A percentile compares a stretch with the other conserved stretches of the same genome.
Evolutionary conservation across 2,888 invertebrate species (phyloP).

Genomic region (Tetranychus truncatus): DNA sequence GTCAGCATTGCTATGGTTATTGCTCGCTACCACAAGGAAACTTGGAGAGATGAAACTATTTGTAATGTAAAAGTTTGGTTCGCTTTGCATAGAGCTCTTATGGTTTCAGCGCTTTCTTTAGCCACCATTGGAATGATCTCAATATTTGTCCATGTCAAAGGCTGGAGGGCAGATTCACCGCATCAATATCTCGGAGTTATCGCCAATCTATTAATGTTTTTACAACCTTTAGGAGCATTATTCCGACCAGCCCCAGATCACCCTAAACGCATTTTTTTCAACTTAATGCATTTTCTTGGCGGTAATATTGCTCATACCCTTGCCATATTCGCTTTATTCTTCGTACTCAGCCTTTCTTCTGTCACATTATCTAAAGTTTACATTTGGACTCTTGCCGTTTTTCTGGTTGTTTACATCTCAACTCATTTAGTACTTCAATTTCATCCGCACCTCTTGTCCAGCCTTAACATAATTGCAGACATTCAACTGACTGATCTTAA

Average conservation of each 20-base stretch:
- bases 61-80: constrained; percentile 86
- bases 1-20: constrained; percentile 67
- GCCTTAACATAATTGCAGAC: not conserved
- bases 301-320: constrained; percentile 73
- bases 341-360: constrained; percentile 60
- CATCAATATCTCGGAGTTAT: constrained; percentile 19
- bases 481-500: not conserved
- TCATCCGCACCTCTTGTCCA: constrained; percentile 28
- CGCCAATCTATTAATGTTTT: constrained; percentile 32
- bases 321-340: constrained; percentile 33
- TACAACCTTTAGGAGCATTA: constrained; percentile 69
- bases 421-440: constrained; percentile 52
- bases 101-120: constrained; percentile 59
- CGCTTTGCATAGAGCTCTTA: constrained; percentile 67
- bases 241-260: constrained; percentile 70
- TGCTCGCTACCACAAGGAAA: constrained; percentile 70
- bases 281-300: constrained; percentile 73
- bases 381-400: constrained; percentile 69
- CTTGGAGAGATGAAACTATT: constrained; percentile 60
- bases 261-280: constrained; percentile 57
- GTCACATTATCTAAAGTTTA: constrained; percentile 69
- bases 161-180: constrained; percentile 36
- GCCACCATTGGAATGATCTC: constrained; percentile 58
- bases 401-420: constrained; percentile 69
- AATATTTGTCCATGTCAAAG: constrained; percentile 49